Conservation (phyloP, 2,797 vertebrate species). For the Emydoidea blandingii region DNA sequence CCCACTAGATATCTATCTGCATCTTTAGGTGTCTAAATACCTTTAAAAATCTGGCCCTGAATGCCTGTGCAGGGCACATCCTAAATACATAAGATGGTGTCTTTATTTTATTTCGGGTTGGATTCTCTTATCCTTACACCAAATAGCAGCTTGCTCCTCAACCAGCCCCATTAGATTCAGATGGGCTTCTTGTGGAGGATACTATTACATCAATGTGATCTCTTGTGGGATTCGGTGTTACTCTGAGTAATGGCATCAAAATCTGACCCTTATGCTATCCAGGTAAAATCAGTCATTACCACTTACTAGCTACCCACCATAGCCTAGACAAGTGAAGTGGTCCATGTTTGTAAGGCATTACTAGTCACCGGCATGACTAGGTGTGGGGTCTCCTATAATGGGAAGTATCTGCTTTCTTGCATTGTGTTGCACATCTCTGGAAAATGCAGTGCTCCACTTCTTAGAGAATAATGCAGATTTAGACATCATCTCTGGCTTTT, state of each 20-base stretch:
- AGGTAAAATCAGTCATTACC: accelerated
- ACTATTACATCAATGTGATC: background rate
- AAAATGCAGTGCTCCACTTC: background rate
- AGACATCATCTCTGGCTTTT: slow-evolving; percentile 61
- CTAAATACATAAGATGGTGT: background rate
- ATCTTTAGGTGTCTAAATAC: background rate
- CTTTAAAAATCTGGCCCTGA: background rate
- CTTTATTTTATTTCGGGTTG: background rate
- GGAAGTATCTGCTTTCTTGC: slow-evolving; percentile 27
- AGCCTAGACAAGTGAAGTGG: accelerated
- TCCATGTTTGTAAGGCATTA: background rate
- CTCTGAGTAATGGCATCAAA: background rate
- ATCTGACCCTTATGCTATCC: background rate
- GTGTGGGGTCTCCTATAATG: accelerated
- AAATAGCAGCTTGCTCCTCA: slow-evolving; percentile 3
- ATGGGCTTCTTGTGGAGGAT: background rate
- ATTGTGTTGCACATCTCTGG: slow-evolving; percentile 8
- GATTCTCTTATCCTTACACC: background rate
- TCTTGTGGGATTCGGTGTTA: background rate
- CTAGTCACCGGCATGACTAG: accelerated
- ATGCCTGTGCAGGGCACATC: background rate
- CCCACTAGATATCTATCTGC: accelerated
- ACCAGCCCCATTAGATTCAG: background rate
- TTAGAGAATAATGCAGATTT: slow-evolving; percentile 47
- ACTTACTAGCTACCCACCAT: accelerated